Evolutionary conservation across 2,888 invertebrate genomes (phyloP).

Genomic region (Tiliacea aurago): DNA sequence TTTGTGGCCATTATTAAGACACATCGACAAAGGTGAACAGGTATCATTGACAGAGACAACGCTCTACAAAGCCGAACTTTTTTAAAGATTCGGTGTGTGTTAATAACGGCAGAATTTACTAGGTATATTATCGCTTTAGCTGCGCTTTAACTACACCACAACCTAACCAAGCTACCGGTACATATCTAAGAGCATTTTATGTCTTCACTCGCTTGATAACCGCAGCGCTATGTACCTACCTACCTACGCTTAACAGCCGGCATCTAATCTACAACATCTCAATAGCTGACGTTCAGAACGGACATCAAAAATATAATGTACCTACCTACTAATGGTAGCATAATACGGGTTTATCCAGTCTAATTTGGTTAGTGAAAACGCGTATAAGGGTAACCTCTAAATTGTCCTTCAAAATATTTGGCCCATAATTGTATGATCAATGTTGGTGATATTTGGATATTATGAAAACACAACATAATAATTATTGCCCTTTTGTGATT

Average conservation of each 20-base stretch:
- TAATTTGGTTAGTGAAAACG: neutral
- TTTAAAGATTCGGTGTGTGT: neutral
- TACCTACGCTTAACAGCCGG: slow-evolving; percentile 68
- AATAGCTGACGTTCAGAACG: slow-evolving; percentile 67
- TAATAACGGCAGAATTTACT: too few species aligned
- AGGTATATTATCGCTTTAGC: slow-evolving; percentile 2
- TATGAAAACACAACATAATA: neutral
- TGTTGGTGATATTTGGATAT: neutral
- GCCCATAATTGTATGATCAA: too few species aligned
- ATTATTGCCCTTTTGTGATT: too few species aligned
- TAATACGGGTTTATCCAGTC: slow-evolving; percentile 8
- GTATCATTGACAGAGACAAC: neutral
- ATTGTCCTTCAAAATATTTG: too few species aligned
- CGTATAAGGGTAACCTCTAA: too few species aligned
- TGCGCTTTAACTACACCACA: slow-evolving; percentile 48
- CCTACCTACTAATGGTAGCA: slow-evolving; percentile 14
- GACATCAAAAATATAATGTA: slow-evolving; percentile 51
- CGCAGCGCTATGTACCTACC: slow-evolving; percentile 65
- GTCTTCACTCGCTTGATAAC: slow-evolving; percentile 73
- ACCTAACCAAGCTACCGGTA: slow-evolving; percentile 74
- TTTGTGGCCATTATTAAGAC: too few species aligned
- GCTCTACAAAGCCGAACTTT: neutral
- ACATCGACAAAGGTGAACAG: neutral
- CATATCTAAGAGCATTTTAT: slow-evolving; percentile 73
- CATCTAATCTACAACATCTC: slow-evolving; percentile 81